Percentiles rank a stretch among this genome's conserved stretches.
Conservation (phyloP, 2,113 vertebrate species). For the Ancistrus triradiatus region DNA sequence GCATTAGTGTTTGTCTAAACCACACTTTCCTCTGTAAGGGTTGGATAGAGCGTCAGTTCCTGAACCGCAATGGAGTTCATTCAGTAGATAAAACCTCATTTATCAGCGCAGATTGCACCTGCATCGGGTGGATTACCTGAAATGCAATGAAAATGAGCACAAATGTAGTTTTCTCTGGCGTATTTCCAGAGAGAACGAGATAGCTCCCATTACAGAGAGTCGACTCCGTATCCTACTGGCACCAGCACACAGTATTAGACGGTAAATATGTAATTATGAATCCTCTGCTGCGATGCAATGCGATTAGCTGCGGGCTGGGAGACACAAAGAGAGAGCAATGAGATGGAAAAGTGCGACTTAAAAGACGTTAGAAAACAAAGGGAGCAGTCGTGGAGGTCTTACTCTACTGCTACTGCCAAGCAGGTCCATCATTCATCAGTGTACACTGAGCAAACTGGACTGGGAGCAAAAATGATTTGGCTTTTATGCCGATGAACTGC, state of each 20-base stretch:
- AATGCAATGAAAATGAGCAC: constrained; percentile 17
- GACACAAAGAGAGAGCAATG: constrained; percentile 33
- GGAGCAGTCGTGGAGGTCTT: neutral
- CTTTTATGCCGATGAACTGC: too few relatives aligned
- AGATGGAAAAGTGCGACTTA: constrained; percentile 15
- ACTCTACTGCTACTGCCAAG: neutral
- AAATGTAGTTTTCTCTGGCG: constrained; percentile 17
- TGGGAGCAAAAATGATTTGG: neutral
- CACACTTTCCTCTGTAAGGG: neutral
- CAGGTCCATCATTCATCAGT: constrained; percentile 18
- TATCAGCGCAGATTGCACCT: constrained; percentile 20
- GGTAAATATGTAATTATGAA: constrained; percentile 50
- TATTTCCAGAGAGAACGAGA: constrained; percentile 20
- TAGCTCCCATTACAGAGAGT: constrained; percentile 12
- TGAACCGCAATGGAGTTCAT: neutral
- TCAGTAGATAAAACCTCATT: constrained; percentile 17
- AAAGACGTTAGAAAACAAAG: constrained; percentile 16
- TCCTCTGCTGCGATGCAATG: constrained; percentile 47
- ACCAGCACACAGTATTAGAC: constrained; percentile 28
- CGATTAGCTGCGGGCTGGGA: constrained; percentile 46
- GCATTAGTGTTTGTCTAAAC: neutral
- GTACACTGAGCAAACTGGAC: constrained; percentile 7
- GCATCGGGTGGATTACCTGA: constrained; percentile 10
- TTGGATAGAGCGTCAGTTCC: constrained; percentile 7
- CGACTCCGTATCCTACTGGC: constrained; percentile 41